A percentile compares a stretch with the other conserved stretches of the same genome.
These are phyloP conservation scores for Aythya fuligula DNA, from an alignment of 2,797 vertebrate genomes.

Conservation along the genomic window DNA sequence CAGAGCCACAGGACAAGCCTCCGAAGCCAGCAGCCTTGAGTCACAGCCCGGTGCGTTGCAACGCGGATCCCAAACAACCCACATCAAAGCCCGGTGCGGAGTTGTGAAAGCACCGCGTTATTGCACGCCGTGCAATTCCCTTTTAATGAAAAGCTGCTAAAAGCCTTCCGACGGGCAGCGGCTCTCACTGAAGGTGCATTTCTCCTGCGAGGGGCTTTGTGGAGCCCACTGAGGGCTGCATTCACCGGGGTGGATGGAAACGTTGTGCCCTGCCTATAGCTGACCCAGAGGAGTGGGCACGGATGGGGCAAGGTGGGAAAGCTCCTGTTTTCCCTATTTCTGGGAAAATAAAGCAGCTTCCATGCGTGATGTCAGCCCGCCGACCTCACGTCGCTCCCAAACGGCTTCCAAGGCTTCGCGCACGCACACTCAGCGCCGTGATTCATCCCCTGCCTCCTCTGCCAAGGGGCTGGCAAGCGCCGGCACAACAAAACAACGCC, in stretches of 20 bases:
- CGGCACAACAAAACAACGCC: conserved; percentile 37
- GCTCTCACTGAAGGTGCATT: background rate
- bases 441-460: conserved; percentile 47
- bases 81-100: conserved; percentile 30
- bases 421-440: background rate
- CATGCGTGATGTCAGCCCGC: background rate
- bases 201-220: background rate
- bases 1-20: background rate
- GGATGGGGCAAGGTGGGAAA: background rate
- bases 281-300: background rate
- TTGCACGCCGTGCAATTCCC: background rate
- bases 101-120: conserved; percentile 17
- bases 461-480: conserved; percentile 33
- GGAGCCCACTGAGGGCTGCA: background rate
- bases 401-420: conserved; percentile 8
- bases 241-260: background rate
- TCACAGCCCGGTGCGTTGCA: background rate
- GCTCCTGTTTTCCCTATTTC: background rate
- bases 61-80: background rate
- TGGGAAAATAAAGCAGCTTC: background rate
- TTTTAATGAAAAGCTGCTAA: background rate
- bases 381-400: background rate
- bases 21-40: background rate
- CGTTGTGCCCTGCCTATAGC: accelerated
- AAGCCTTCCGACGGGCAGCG: background rate